Evolutionary conservation across 2,797 vertebrate genomes (phyloP).

Genomic region (Numenius phaeopus): DNA sequence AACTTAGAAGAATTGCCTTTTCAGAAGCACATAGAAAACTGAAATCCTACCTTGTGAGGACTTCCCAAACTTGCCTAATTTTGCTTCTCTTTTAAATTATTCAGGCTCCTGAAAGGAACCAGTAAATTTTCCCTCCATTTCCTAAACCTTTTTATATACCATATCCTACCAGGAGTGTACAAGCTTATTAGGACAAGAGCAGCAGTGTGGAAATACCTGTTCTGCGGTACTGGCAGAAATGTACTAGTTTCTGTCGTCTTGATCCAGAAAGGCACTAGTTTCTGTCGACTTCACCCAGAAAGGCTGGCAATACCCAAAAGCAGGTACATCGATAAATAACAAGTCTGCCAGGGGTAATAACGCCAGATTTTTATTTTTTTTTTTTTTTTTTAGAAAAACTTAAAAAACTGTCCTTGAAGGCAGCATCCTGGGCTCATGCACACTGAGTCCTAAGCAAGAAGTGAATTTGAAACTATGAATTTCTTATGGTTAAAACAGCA

Average conservation of each 20-base stretch:
- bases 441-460: not conserved
- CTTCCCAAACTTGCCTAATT: not conserved
- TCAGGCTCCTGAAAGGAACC: not conserved
- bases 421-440: fast-evolving
- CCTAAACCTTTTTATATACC: not conserved
- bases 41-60: not conserved
- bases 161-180: not conserved
- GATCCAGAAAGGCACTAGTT: not conserved
- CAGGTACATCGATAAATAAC: not conserved
- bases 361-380: not conserved
- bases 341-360: not conserved
- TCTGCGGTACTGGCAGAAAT: not conserved
- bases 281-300: not conserved
- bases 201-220: not conserved
- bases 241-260: not conserved
- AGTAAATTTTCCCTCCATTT: not conserved
- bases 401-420: not conserved
- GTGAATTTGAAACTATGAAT: not conserved
- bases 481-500: fast-evolving
- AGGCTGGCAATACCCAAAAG: not conserved
- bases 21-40: conserved; percentile 3
- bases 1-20: not conserved
- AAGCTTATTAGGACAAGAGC: not conserved
- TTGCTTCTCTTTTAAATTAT: not conserved
- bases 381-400: not conserved